phyloP scores from a whole-genome alignment of 2,113 vertebrate genomes.

The Odocoileus virginianus region DNA sequence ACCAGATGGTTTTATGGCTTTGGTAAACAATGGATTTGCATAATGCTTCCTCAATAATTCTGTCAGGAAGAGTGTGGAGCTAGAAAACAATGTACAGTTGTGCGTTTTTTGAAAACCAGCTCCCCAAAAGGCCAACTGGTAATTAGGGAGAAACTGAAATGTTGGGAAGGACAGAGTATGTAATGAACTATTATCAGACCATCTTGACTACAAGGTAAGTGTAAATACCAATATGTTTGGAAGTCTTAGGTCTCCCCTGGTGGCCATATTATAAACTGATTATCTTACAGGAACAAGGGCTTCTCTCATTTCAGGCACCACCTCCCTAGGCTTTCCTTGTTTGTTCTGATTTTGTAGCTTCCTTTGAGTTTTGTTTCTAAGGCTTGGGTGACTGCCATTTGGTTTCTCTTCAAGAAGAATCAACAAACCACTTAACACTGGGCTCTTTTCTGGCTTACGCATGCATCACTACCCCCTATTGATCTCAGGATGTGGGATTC shows the following conservation, averaged over 20 bases:
- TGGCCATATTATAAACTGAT: neutral
- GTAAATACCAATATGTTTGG: neutral
- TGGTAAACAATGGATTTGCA: conserved; percentile 63
- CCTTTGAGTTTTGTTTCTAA: conserved; percentile 51
- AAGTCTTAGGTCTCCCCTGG: neutral
- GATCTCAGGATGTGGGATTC: conserved; percentile 40
- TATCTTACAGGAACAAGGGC: neutral
- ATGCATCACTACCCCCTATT: neutral
- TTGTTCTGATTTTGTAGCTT: conserved; percentile 45
- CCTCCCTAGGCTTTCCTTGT: conserved; percentile 25
- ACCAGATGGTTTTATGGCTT: conserved; percentile 75
- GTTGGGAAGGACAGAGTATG: neutral
- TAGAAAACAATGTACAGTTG: conserved; percentile 52
- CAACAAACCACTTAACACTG: conserved; percentile 36
- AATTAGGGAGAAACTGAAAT: neutral
- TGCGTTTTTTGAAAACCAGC: neutral
- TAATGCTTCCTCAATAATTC: conserved; percentile 57
- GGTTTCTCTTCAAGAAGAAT: conserved; percentile 61
- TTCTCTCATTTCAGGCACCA: neutral
- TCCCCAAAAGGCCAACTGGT: neutral
- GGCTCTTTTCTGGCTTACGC: neutral
- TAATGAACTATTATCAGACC: neutral
- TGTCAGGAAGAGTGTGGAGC: conserved; percentile 19
- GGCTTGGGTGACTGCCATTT: conserved; percentile 52
- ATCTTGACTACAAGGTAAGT: neutral